These are phyloP conservation scores for Prorops nasuta DNA, from an alignment of 1,140 invertebrate species.

Conservation along the genomic window DNA sequence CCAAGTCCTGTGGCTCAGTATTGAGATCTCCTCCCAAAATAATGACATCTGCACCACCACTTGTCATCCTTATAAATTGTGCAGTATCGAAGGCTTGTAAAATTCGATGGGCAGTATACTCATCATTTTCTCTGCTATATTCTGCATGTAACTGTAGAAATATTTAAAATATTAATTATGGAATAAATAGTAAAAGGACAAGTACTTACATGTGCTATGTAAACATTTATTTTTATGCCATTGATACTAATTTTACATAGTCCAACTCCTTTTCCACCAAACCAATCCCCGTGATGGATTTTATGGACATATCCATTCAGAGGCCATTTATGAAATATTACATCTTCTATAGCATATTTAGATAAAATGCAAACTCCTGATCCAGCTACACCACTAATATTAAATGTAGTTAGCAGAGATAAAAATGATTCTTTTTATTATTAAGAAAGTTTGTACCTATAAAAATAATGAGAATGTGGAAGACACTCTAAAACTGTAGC, in stretches of 20 bases:
- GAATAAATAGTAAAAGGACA: conserved; percentile 18
- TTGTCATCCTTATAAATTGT: conserved; percentile 87
- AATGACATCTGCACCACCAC: conserved; percentile 72
- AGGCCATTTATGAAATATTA: conserved; percentile 88
- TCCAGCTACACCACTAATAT: conserved; percentile 82
- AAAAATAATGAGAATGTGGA: conserved; percentile 89
- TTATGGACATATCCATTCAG: conserved; percentile 98
- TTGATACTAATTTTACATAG: conserved; percentile 74
- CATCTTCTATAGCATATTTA: conserved; percentile 81
- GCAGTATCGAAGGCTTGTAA: conserved; percentile 92
- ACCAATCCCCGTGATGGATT: conserved; percentile 96
- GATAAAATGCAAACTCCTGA: conserved; percentile 92
- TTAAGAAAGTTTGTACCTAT: conserved; percentile 65
- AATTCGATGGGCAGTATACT: conserved; percentile 86
- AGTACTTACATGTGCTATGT: conserved; percentile 84
- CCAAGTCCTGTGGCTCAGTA: conserved; percentile 81
- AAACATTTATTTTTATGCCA: conserved; percentile 77
- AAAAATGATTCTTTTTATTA: too few species aligned
- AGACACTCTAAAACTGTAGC: conserved; percentile 62
- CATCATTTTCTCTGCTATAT: conserved; percentile 81
- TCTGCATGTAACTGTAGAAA: conserved; percentile 86
- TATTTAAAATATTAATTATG: conserved; percentile 12
- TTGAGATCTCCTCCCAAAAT: conserved; percentile 93
- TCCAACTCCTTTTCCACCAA: conserved; percentile 94
- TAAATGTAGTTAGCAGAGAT: conserved; percentile 32